Base-by-base conservation (phyloP, 2,888 invertebrate species). In the Synergus gifuensis region DNA sequence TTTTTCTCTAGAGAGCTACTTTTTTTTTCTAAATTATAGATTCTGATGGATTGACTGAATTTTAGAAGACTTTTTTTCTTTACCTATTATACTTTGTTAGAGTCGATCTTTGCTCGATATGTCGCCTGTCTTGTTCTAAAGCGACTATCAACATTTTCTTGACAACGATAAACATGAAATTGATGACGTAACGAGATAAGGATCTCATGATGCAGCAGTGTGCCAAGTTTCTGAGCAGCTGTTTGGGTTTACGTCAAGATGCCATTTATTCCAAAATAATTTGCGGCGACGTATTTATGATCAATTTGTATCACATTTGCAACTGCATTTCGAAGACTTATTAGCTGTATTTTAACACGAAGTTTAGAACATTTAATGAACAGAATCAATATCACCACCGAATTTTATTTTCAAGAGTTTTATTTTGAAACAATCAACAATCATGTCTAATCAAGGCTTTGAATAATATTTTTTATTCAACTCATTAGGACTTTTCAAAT, bases 171-270 rank as follows among this genome's bases (percentile, higher is more conserved):
- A 36, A 54, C 28, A 73, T 73, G 9, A 28, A 54, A 73, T 54
- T 49, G 54, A 54, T 73, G 73, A 36, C 54, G 73, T 36, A 73
- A 69, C 9, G 22, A 69, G 49, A 73, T 73, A 73, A 16, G 36
- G 18, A 73, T 73, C 36, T 49, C 36, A n/a, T 46, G 18, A 46
- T 28, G 49, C 46, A 69, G 28, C 46, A 54, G 28, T n/a, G 44
- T 49, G 73, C 73, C 73, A 73, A 54, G 36, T 73, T 73, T 28
- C 69, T 73, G 4, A 54, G 28, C 73, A 73, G 49, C 73, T 73
- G 54, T 73, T 73, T 73, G 36, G 14, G 40, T 54, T 73, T 54
- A 73, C 54, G 36, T 73, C 54, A 73, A 73, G 28, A 28, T 8
- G 22, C 28, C n/a, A 9, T 54, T 54, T 9, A 54, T 54, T 73